Conservation (phyloP, 1,140 invertebrate genomes). For the Propsilocerus akamusi region DNA sequence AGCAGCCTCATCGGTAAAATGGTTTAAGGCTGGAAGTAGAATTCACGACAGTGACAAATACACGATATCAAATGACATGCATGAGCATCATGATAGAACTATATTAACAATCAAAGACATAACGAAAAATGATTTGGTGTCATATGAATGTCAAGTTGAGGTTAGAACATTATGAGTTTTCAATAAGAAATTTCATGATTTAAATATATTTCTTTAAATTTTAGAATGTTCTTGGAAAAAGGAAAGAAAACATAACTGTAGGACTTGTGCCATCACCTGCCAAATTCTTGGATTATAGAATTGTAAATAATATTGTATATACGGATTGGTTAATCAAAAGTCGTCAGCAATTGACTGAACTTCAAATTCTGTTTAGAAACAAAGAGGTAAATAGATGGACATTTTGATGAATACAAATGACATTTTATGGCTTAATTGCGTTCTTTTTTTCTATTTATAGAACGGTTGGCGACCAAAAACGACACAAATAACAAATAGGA, state of each 20-base stretch:
- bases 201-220: background rate
- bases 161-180: background rate
- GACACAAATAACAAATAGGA: background rate
- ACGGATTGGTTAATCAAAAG: background rate
- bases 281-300: background rate
- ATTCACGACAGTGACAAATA: background rate
- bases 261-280: background rate
- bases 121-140: background rate
- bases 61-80: background rate
- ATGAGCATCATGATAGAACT: background rate
- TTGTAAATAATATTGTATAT: background rate
- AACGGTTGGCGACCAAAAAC: background rate
- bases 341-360: background rate
- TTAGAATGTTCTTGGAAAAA: background rate
- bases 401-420: no score
- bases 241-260: background rate
- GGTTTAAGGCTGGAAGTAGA: background rate
- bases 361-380: background rate
- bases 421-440: background rate
- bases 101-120: background rate
- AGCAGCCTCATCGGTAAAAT: background rate
- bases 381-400: background rate
- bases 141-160: background rate
- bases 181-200: background rate
- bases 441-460: background rate